Conservation (phyloP, 2,797 vertebrate species). For the Crocodylus rhombifer region DNA sequence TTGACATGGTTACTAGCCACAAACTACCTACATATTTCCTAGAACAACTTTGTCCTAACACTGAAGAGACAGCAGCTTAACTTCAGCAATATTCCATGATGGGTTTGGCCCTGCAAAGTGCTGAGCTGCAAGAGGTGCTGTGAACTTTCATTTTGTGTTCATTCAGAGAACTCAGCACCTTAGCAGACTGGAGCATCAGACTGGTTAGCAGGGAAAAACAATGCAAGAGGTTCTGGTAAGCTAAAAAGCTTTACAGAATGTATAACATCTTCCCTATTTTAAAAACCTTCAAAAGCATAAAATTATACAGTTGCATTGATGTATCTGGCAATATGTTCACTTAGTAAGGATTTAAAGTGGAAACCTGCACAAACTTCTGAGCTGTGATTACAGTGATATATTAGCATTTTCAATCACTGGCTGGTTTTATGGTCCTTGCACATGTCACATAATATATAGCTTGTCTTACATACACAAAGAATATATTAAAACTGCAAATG, state of each 20-base stretch:
- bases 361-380: conserved; percentile 3
- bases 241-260: rapidly evolving
- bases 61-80: rapidly evolving
- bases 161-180: background rate
- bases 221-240: rapidly evolving
- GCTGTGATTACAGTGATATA: background rate
- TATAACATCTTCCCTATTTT: background rate
- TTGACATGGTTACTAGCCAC: too few species aligned
- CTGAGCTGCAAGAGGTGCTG: background rate
- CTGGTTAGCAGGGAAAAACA: background rate
- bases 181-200: background rate
- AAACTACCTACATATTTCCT: too few species aligned
- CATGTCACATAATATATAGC: background rate
- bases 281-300: background rate
- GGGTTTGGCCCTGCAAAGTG: rapidly evolving
- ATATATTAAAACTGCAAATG: conserved; percentile 43
- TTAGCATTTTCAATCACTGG: background rate
- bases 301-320: background rate
- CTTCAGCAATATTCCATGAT: background rate
- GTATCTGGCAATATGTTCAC: background rate
- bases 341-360: background rate
- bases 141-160: rapidly evolving
- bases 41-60: background rate
- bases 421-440: conserved; percentile 20
- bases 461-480: conserved; percentile 25